Conservation (phyloP, 2,113 vertebrate species). For the Varanus komodoensis region DNA sequence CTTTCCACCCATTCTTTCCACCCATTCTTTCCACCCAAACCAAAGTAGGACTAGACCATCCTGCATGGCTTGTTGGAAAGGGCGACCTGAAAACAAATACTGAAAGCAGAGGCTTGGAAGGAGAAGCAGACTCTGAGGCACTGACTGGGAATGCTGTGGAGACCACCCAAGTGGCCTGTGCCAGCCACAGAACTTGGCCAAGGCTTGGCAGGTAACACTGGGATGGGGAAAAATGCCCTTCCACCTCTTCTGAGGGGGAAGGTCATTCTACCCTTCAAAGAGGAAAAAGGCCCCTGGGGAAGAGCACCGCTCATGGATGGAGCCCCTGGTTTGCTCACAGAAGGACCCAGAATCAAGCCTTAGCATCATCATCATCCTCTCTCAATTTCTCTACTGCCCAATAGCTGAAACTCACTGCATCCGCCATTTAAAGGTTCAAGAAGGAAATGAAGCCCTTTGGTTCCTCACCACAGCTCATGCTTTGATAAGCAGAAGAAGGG, state of each 20-base stretch:
- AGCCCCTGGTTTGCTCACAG: no score
- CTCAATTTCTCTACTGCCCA: no score
- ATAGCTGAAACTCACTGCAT: no score
- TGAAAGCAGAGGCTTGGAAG: background rate
- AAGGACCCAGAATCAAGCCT: no score
- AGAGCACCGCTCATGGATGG: background rate
- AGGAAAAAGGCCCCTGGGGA: background rate
- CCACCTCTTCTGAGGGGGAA: background rate
- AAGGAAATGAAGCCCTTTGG: no score
- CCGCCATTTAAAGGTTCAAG: no score
- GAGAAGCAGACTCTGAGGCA: background rate
- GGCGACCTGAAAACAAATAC: background rate
- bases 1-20: slow-evolving; percentile 20
- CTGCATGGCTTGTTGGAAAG: background rate
- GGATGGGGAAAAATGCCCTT: background rate
- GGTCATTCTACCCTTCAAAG: background rate
- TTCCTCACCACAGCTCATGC: no score
- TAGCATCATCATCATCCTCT: no score
- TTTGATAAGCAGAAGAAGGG: no score
- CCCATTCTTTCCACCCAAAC: background rate
- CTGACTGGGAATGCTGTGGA: background rate
- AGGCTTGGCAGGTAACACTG: background rate
- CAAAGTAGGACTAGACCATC: background rate
- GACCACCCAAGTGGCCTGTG: background rate
- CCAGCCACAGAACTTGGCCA: background rate